Evolutionary conservation across 2,113 vertebrate species (phyloP).

Genomic region (Lonchura striata): DNA sequence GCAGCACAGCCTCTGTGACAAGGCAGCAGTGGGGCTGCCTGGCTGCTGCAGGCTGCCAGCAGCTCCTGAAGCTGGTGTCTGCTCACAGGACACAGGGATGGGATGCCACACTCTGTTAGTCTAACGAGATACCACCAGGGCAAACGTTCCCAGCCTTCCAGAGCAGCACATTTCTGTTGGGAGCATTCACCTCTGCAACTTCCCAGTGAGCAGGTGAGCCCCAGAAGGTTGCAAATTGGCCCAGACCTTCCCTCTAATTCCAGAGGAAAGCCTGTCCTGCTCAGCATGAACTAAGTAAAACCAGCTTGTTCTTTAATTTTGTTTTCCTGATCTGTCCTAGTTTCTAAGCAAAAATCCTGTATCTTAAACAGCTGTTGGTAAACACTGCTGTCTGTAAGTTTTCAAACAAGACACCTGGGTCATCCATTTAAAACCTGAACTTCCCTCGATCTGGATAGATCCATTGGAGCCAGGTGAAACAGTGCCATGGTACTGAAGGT

Average conservation of each 20-base stretch:
- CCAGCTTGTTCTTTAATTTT: not conserved
- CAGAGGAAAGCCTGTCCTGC: not conserved
- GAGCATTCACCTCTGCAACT: rapidly evolving
- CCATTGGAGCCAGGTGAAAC: not conserved
- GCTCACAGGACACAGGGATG: not conserved
- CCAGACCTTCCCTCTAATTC: not conserved
- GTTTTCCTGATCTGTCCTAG: not conserved
- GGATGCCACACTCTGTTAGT: not conserved
- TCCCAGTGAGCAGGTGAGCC: not conserved
- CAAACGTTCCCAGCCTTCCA: not conserved
- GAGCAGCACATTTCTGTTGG: not conserved
- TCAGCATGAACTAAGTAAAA: not conserved
- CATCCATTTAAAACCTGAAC: not conserved
- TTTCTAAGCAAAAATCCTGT: not conserved
- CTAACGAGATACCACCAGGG: rapidly evolving
- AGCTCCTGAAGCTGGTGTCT: not conserved
- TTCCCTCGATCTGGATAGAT: rapidly evolving
- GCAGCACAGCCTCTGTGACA: not conserved
- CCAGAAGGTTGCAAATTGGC: not conserved
- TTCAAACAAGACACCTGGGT: not conserved
- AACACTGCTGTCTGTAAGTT: not conserved
- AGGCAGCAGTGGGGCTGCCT: not conserved
- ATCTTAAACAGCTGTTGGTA: not conserved
- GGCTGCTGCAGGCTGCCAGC: not conserved
- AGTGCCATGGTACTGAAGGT: not conserved